Conservation (phyloP, 1,140 invertebrate species). For the Diuraphis noxia region DNA sequence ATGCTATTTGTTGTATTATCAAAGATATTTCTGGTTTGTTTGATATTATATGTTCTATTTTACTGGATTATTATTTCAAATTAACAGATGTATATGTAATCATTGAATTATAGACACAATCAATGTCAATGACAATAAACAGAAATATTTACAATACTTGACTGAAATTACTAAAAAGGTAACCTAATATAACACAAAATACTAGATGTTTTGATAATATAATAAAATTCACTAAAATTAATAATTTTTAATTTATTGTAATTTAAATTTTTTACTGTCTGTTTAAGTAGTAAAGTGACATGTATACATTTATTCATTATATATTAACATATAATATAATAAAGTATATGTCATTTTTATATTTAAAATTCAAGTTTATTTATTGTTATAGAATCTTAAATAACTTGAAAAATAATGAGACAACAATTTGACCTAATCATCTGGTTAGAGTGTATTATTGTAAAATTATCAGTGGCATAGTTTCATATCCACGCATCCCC, state of each 20-base stretch:
- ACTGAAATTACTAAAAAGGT: background rate
- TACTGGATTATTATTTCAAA: background rate
- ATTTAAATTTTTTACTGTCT: too few relatives aligned
- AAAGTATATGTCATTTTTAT: background rate
- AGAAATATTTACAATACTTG: constrained; percentile 1
- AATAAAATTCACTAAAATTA: background rate
- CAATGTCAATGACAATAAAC: background rate
- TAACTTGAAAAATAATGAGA: background rate
- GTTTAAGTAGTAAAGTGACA: background rate
- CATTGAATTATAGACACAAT: background rate
- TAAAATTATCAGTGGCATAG: background rate
- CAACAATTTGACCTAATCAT: background rate
- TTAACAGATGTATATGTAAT: background rate
- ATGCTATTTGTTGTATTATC: background rate
- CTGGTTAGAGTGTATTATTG: background rate
- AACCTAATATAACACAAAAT: background rate
- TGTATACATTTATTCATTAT: background rate
- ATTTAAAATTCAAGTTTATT: background rate
- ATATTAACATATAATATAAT: background rate
- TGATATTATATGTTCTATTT: background rate
- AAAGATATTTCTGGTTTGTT: background rate
- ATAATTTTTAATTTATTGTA: background rate
- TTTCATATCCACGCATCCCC: too few relatives aligned
- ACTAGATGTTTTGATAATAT: too few relatives aligned
- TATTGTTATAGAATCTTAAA: background rate